Percentiles rank a stretch among this genome's conserved stretches.
These are phyloP conservation scores for Lasiurus borealis DNA, from an alignment of 2,113 vertebrate species.

Conservation along the genomic window DNA sequence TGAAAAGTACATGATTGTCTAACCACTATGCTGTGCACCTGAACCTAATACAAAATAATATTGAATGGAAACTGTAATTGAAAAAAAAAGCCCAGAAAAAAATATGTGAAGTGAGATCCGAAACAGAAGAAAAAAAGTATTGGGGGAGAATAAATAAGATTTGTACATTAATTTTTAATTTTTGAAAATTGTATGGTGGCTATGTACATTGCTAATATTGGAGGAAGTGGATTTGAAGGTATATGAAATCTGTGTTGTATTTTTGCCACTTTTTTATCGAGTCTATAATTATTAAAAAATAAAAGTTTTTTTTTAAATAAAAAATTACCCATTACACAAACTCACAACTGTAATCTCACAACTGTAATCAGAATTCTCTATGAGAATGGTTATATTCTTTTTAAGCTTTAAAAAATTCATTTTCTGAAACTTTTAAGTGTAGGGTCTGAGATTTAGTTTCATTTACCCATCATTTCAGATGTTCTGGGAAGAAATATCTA, in stretches of 20 bases:
- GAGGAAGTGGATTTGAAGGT: background rate
- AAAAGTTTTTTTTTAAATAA: background rate
- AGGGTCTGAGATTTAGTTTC: constrained; percentile 12
- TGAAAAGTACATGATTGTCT: background rate
- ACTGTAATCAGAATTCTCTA: background rate
- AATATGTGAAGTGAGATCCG: background rate
- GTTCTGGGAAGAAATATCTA: constrained; percentile 70
- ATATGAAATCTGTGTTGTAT: background rate
- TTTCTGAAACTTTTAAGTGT: constrained; percentile 32
- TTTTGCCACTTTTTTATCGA: background rate
- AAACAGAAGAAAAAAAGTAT: background rate
- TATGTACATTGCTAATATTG: background rate
- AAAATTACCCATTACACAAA: background rate
- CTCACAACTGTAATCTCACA: background rate
- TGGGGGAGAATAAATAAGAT: background rate
- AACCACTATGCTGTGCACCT: background rate
- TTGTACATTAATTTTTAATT: background rate
- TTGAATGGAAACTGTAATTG: background rate
- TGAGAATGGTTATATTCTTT: constrained; percentile 31
- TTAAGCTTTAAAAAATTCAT: constrained; percentile 32
- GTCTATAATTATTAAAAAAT: background rate
- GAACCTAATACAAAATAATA: background rate
- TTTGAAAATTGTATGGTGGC: background rate
- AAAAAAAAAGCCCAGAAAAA: background rate
- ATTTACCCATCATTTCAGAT: constrained; percentile 68